These are phyloP conservation scores for Drosophila tripunctata DNA, from an alignment of 2,888 invertebrate species.

Conservation along the genomic window DNA sequence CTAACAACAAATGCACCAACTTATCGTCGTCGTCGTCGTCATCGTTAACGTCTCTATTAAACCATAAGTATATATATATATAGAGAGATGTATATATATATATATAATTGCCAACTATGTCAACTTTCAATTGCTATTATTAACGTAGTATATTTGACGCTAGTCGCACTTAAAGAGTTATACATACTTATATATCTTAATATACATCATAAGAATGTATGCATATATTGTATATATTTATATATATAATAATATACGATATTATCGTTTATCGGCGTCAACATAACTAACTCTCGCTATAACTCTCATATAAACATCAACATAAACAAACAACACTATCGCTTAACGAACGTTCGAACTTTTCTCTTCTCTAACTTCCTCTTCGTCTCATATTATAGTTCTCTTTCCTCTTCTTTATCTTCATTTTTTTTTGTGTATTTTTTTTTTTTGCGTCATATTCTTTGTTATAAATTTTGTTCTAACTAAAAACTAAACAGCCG, in stretches of 20 bases:
- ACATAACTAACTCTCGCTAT: conserved; percentile 74
- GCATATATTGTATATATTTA: no score
- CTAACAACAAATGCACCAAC: conserved; percentile 78
- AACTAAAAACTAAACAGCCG: conserved; percentile 77
- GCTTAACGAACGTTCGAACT: conserved; percentile 60
- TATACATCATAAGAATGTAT: conserved; percentile 15
- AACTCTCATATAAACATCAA: conserved; percentile 76
- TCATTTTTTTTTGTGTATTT: conserved; percentile 7
- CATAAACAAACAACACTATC: conserved; percentile 77
- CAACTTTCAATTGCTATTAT: conserved; percentile 48
- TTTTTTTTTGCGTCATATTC: conserved; percentile 8
- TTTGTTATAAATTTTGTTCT: conserved; percentile 67
- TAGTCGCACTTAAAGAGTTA: conserved; percentile 41
- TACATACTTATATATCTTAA: conserved; percentile 16
- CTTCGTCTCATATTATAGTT: conserved; percentile 20
- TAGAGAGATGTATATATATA: conserved; percentile 5
- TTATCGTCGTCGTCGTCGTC: conserved; percentile 52
- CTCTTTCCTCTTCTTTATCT: not conserved
- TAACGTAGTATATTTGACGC: conserved; percentile 43
- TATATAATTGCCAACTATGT: conserved; percentile 30
- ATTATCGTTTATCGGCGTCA: conserved; percentile 70
- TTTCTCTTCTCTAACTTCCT: not conserved
- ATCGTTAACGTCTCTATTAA: conserved; percentile 28
- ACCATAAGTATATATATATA: conserved; percentile 11
- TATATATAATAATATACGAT: conserved; percentile 42